Evolutionary conservation across 2,113 vertebrate species (phyloP), one percentile per base, ranked within the genome.

Genomic region (Gobiocypris rarus): DNA sequence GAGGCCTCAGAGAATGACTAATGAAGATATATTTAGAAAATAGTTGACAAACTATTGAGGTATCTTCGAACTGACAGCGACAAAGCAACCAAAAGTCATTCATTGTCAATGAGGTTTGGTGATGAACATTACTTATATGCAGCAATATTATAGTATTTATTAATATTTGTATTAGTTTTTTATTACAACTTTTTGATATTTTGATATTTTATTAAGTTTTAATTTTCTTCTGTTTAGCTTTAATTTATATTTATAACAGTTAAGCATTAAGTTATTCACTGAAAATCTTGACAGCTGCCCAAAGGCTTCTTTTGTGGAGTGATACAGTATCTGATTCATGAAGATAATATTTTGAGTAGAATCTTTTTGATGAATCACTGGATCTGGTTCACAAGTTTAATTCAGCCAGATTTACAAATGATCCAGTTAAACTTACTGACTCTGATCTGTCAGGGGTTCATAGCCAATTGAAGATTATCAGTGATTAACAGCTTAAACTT

Each of bases 1-100:
- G 22, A 81, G 19, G 34, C 63, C 63, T 75, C 70, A 34, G 63
- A 86, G 77, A 43, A 34, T 26, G 34, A 86, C 45, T 15, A 65
- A 17, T 6, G 15, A 61, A 58, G 3, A 15, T 54, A 22, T 22
- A 22, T 54, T 54, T 22, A 9, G 7, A 13, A 48, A n/a, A 45
- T 7, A 7, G 38, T 54, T 22, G 6, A 54, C 52, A 69, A 71
- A 45, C 38, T 3, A 4, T 43, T 14, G 7, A 31, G 13, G 3
- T 45, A 22, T 26, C 4, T 22, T 71, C 52, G 41, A 17, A 22
- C 65, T 22, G 0, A 10, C 19, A 38, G 31, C 19, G 31, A 63
- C 26, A 63, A 63, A 15, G 59, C 59, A 28, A 28, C 26, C 13
- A 28, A 15, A 65, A 28, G 14, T 65, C 14, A 65, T n/a, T n/a